Conservation (phyloP, 2,888 invertebrate genomes). For the Napeogenes inachia region DNA sequence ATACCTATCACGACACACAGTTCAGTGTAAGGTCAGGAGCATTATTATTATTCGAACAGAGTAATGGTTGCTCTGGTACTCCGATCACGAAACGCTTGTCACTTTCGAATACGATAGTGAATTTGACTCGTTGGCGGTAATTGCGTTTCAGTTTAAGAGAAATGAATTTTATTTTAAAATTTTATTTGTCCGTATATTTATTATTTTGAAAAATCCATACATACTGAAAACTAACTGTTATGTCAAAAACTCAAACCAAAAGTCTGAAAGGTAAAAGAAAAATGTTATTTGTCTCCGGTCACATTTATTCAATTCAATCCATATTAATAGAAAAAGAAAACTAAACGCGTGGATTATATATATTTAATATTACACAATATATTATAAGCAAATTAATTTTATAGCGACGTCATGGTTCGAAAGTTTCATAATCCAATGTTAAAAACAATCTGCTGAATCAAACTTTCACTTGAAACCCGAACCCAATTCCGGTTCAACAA, state of each 20-base stretch:
- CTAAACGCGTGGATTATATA: too few relatives aligned
- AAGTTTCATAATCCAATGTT: conserved; percentile 59
- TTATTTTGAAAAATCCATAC: too few relatives aligned
- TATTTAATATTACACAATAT: background rate
- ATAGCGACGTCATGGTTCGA: conserved; percentile 53
- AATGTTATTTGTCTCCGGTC: too few relatives aligned
- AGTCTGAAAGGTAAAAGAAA: too few relatives aligned
- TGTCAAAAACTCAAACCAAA: too few relatives aligned
- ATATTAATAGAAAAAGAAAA: too few relatives aligned
- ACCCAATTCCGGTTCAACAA: conserved; percentile 56
- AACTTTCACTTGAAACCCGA: conserved; percentile 69
- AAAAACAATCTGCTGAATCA: conserved; percentile 47
- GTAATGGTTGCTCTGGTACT: conserved; percentile 42
- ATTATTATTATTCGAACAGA: conserved; percentile 52
- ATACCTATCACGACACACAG: background rate
- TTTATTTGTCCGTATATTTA: background rate
- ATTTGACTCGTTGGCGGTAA: conserved; percentile 51
- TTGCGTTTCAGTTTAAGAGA: conserved; percentile 60
- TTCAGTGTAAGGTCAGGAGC: conserved; percentile 45
- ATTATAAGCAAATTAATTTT: conserved; percentile 35
- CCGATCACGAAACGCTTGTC: conserved; percentile 60
- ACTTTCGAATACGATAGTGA: conserved; percentile 60
- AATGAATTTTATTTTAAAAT: conserved; percentile 16
- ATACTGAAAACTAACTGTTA: too few relatives aligned
- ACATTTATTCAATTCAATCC: too few relatives aligned